Base-by-base conservation (phyloP, 2,797 vertebrate genomes). In the Schizothorax lantsangensis region DNA sequence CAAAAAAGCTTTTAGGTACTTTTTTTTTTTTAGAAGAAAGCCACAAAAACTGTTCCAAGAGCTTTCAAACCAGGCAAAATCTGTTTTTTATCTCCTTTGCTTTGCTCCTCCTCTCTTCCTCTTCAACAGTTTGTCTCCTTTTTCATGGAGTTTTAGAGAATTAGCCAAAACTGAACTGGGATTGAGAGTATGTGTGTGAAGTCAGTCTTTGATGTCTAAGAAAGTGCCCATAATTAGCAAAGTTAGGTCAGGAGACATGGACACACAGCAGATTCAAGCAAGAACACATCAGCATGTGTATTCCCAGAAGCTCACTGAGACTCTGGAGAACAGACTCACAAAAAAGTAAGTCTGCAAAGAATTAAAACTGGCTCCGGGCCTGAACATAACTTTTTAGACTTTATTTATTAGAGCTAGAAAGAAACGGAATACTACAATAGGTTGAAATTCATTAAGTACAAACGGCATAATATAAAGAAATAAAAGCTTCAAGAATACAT, bases 151-250 rank as follows among this genome's bases (percentile, higher is more conserved):
- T 89, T 88, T 69, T 64, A 26, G 54, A 62, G 38, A 87, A 85
- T 85, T 81, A 78, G 59, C 75, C 38, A 79, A 80, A 66, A 66
- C 57, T 26, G 59, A 78, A 59, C 62, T 49, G 45, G 72, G 57
- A 68, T 71, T 81, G 64, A 79, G 88, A 86, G 68, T 79, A 69
- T 9, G 72, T 68, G 81, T 47, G 78, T 72, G 72, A 69, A 79
- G 77, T 45, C 59, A 17, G 38, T 81, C 88, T 89, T 87, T 84
- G 77, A 83, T 85, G 77, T 86, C 71, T 75, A 38, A 66, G 66
- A 85, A 73, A 64, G 68, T 72, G 68, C 66, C 21, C 49, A 84
- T 90, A 89, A 89, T 88, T 89, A 88, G 84, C 49, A 38, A 88
- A 72, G 86, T 86, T 83, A 79, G 54, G 84, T 81, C 83, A 86